A percentile compares a stretch with the other conserved stretches of the same genome.
Conservation (phyloP, 2,888 invertebrate species). For the Spicauda simplicius region DNA sequence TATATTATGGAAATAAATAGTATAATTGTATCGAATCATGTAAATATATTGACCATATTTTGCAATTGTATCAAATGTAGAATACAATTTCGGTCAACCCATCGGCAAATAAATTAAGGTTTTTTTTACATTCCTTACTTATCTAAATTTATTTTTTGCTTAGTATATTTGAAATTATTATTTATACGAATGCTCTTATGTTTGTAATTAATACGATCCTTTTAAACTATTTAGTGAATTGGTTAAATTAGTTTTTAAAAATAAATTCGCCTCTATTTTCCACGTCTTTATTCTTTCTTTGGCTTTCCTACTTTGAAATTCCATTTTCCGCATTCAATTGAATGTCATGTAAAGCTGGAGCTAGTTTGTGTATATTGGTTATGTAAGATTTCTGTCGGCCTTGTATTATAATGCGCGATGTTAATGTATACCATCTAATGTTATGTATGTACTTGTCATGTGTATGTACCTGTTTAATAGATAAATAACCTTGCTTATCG, state of each 20-base stretch:
- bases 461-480: constrained; percentile 24
- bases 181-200: not conserved
- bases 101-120: constrained; percentile 16
- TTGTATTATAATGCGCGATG: constrained; percentile 19
- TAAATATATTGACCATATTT: constrained; percentile 34
- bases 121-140: constrained; percentile 34
- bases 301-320: not conserved
- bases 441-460: constrained; percentile 27
- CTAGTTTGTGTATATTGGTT: constrained; percentile 15
- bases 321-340: not conserved
- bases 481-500: constrained; percentile 4
- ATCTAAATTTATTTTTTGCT: constrained; percentile 21
- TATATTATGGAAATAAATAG: constrained; percentile 30
- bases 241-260: not conserved
- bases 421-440: constrained; percentile 20
- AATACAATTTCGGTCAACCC: constrained; percentile 28
- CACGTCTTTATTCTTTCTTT: not conserved
- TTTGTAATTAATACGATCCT: not conserved
- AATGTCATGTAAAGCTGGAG: constrained; percentile 7
- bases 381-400: constrained; percentile 12
- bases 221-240: not conserved
- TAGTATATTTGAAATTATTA: constrained; percentile 5
- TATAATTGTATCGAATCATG: constrained; percentile 26
- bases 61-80: constrained; percentile 37
- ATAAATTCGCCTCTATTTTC: not conserved